These are phyloP conservation scores for Calypte anna DNA, from an alignment of 2,113 vertebrate species.

Conservation along the genomic window DNA sequence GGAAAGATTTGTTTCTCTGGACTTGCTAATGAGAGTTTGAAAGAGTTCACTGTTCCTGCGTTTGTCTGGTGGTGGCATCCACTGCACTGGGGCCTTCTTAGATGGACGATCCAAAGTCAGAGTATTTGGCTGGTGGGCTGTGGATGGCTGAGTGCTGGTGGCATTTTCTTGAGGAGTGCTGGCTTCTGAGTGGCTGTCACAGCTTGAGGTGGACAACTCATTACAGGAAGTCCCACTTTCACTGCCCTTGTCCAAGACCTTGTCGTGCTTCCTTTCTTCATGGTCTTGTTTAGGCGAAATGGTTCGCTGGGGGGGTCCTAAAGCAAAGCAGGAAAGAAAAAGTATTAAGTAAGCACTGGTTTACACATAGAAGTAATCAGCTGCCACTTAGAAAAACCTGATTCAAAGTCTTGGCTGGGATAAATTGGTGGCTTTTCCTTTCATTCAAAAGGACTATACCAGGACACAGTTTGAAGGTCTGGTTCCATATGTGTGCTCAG, in stretches of 20 bases:
- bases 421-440: neutral
- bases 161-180: conserved; percentile 86
- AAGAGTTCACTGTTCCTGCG: conserved; percentile 92
- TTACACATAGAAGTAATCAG: neutral
- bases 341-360: neutral
- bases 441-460: neutral
- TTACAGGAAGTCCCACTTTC: conserved; percentile 90
- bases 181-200: conserved; percentile 88
- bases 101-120: conserved; percentile 87
- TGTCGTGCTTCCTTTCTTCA: conserved; percentile 81
- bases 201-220: conserved; percentile 88
- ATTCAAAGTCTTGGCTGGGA: neutral
- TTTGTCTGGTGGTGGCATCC: conserved; percentile 87
- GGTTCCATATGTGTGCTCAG: neutral
- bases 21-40: conserved; percentile 89
- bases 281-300: conserved; percentile 83
- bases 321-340: conserved; percentile 25
- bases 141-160: conserved; percentile 70
- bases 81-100: conserved; percentile 84
- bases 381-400: neutral
- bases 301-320: conserved; percentile 82
- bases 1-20: conserved; percentile 84
- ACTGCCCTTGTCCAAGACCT: conserved; percentile 85
- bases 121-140: conserved; percentile 84
- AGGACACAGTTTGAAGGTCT: neutral